Evolutionary conservation across 2,797 vertebrate species (phyloP).

Genomic region (Amblyraja radiata): DNA sequence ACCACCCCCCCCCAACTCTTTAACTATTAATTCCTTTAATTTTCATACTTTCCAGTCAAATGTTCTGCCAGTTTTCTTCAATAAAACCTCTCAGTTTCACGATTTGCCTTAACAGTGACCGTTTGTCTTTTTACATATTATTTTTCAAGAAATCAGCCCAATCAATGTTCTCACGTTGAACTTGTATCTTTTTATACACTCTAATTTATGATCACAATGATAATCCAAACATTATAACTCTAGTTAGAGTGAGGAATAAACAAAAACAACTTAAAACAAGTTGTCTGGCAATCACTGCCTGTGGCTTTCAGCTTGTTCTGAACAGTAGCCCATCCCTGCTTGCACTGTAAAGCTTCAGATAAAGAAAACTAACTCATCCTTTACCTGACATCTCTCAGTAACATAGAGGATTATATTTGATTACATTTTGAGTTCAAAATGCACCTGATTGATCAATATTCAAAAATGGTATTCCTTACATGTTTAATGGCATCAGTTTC

Average conservation of each 20-base stretch:
- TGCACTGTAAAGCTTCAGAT: neutral
- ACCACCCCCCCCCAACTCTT: neutral
- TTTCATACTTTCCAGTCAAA: conserved; percentile 10
- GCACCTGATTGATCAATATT: neutral
- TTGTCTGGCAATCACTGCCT: neutral
- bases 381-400: neutral
- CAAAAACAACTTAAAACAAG: neutral
- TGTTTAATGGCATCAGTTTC: neutral
- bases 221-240: neutral
- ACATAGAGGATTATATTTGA: neutral
- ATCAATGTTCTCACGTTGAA: neutral
- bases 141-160: neutral
- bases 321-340: neutral
- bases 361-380: neutral
- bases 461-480: neutral
- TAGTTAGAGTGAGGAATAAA: neutral
- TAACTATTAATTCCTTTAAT: neutral
- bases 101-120: neutral
- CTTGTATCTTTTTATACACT: neutral
- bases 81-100: neutral
- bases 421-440: neutral
- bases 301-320: neutral
- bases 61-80: neutral
- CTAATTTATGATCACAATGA: neutral
- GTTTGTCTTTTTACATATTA: neutral